Evolutionary conservation across 2,888 invertebrate genomes (phyloP).

Genomic region (Lacanobia oleracea): DNA sequence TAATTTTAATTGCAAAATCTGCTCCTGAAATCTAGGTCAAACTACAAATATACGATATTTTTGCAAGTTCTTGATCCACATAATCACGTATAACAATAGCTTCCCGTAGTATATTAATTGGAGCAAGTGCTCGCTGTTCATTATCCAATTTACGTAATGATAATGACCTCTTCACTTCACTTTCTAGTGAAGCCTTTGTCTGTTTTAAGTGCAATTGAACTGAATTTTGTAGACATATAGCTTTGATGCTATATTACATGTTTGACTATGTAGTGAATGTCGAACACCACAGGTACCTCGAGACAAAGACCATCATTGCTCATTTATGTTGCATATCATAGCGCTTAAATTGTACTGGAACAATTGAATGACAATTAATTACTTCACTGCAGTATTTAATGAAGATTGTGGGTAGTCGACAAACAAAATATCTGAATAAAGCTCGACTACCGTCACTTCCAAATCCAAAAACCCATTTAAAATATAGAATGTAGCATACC

Average conservation of each 20-base stretch:
- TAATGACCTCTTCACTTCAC: slow-evolving; percentile 50
- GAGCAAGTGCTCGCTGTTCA: slow-evolving; percentile 54
- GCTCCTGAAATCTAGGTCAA: slow-evolving; percentile 42
- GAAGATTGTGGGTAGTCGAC: slow-evolving; percentile 3
- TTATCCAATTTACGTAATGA: slow-evolving; percentile 66
- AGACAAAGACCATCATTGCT: too few species aligned
- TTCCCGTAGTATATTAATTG: slow-evolving; percentile 53
- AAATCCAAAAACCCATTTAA: slow-evolving; percentile 16
- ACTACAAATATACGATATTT: slow-evolving; percentile 16
- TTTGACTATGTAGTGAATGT: too few species aligned
- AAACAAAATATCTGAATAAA: background rate
- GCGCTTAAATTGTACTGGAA: too few species aligned
- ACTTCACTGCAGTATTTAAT: background rate
- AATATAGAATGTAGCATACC: slow-evolving; percentile 49
- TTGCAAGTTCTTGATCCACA: slow-evolving; percentile 27
- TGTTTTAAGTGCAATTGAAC: slow-evolving; percentile 27
- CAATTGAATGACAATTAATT: too few species aligned
- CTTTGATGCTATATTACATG: background rate
- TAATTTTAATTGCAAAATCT: slow-evolving; percentile 27
- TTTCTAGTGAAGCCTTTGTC: slow-evolving; percentile 51
- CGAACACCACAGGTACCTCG: background rate
- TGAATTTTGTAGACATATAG: background rate
- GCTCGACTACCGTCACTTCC: slow-evolving; percentile 3
- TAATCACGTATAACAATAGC: slow-evolving; percentile 31
- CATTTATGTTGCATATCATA: too few species aligned